A percentile compares a stretch with the other conserved stretches of the same genome.
Conservation (phyloP, 1,140 invertebrate genomes). For the Batillaria attramentaria region DNA sequence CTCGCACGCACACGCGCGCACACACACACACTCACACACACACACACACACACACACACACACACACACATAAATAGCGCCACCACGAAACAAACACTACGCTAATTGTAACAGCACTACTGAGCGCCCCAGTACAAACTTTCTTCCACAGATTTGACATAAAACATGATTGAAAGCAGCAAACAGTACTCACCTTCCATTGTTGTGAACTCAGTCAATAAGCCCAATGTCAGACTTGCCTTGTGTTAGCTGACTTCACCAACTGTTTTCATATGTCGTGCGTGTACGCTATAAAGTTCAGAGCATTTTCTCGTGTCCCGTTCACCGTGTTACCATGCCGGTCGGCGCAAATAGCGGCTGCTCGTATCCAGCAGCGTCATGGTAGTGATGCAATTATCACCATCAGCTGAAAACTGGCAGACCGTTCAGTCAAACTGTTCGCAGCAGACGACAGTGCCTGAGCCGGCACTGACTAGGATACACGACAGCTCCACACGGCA, state of each 20-base stretch:
- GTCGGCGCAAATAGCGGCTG: background rate
- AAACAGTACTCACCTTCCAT: background rate
- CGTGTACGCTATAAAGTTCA: no score
- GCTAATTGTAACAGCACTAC: background rate
- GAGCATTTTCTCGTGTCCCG: background rate
- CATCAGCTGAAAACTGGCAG: background rate
- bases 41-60: background rate
- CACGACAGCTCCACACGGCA: background rate
- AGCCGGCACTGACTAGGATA: background rate
- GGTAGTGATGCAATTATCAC: background rate
- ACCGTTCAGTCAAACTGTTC: background rate
- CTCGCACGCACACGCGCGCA: background rate
- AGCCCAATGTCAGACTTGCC: background rate
- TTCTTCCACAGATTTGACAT: background rate
- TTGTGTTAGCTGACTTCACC: no score
- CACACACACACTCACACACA: background rate
- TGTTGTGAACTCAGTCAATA: background rate
- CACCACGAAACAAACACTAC: background rate
- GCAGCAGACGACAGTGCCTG: background rate
- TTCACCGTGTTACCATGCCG: background rate
- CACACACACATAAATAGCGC: background rate
- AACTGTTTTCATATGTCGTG: no score
- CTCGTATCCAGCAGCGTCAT: background rate
- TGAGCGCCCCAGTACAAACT: background rate
- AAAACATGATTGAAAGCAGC: background rate